Conservation (phyloP, 1,140 invertebrate species). For the Drosophila orosa region DNA sequence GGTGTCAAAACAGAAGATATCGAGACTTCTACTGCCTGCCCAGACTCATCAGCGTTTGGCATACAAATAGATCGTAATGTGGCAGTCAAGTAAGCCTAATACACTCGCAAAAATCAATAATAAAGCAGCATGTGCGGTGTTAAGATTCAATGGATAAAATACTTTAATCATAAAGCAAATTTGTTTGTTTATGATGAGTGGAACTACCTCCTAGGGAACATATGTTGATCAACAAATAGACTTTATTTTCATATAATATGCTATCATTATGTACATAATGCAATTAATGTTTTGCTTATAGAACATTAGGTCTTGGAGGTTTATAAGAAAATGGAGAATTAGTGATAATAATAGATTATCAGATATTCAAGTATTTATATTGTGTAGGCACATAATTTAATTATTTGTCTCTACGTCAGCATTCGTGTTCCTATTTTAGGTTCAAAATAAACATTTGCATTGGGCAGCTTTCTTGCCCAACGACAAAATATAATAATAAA, state of each 20-base stretch:
- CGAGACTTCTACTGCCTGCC: conserved; percentile 23
- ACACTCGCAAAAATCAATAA: neutral
- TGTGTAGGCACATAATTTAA: too few species aligned
- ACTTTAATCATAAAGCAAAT: neutral
- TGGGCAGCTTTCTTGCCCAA: too few species aligned
- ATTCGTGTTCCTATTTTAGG: too few species aligned
- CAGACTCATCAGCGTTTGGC: conserved; percentile 25
- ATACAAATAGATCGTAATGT: conserved; percentile 49
- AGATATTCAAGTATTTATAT: neutral
- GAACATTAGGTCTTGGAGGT: neutral
- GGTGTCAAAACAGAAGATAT: conserved; percentile 50
- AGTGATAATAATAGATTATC: neutral
- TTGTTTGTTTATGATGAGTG: neutral
- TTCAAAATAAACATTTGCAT: too few species aligned
- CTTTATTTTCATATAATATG: neutral
- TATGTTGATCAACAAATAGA: neutral
- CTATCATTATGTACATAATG: neutral
- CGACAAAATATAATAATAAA: too few species aligned
- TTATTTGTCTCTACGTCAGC: too few species aligned
- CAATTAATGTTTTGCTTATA: neutral
- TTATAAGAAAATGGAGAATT: neutral
- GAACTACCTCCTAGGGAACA: neutral
- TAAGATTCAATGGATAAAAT: neutral
- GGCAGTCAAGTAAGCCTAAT: neutral
- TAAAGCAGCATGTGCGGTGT: neutral